Evolutionary conservation across 2,113 vertebrate species (phyloP).

Genomic region (Pluvialis apricaria): DNA sequence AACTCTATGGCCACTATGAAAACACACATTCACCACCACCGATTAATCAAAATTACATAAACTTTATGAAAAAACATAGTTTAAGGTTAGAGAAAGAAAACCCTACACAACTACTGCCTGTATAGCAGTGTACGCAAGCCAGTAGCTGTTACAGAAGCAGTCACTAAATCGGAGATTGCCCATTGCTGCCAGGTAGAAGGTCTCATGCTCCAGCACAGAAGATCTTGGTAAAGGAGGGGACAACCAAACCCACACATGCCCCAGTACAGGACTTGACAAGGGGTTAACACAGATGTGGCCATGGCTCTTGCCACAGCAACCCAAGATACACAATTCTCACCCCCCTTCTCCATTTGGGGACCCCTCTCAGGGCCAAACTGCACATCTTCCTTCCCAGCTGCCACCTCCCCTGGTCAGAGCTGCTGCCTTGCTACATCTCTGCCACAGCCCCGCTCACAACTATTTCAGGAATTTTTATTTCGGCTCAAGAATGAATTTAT

Average conservation of each 20-base stretch:
- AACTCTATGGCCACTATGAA: background rate
- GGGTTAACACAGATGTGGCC: no score
- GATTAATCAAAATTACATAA: background rate
- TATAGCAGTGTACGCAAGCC: background rate
- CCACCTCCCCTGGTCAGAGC: background rate
- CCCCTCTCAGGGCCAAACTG: background rate
- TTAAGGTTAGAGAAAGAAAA: background rate
- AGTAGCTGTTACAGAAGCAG: background rate
- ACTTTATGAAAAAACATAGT: no score
- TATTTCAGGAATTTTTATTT: background rate
- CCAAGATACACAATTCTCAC: background rate
- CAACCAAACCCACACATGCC: fast-evolving
- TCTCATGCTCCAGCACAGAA: background rate
- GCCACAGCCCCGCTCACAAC: background rate
- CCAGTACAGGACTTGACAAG: background rate
- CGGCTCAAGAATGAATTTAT: background rate
- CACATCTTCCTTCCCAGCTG: background rate
- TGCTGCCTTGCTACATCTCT: background rate
- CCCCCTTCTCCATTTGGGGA: background rate
- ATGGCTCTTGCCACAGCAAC: no score
- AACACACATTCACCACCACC: background rate
- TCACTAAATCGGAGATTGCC: background rate
- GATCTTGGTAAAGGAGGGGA: background rate
- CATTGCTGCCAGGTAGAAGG: background rate
- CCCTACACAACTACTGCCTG: no score